These are phyloP conservation scores for Chrysaora quinquecirrha DNA, from an alignment of 30 jellyfish, hydroid and myxozoan genomes.

Conservation along the genomic window DNA sequence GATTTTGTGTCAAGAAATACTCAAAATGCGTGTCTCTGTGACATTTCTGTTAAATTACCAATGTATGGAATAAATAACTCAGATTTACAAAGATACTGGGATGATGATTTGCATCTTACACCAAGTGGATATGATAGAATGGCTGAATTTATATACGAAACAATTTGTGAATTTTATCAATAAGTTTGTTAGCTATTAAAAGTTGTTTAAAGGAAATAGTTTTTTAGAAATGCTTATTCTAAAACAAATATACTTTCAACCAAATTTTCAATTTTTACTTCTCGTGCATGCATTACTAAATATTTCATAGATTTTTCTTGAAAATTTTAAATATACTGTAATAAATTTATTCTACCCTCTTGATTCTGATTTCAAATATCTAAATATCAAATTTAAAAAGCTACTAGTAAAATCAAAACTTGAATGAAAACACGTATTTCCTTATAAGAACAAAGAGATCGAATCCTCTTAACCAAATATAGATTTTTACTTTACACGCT, in stretches of 20 bases:
- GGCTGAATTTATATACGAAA: constrained; percentile 75
- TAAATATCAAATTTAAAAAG: too few species aligned
- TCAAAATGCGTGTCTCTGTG: constrained; percentile 51
- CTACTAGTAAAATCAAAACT: too few species aligned
- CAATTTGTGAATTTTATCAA: constrained; percentile 34
- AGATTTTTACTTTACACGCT: too few species aligned
- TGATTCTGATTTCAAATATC: too few species aligned
- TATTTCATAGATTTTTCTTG: neutral
- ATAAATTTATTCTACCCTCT: too few species aligned
- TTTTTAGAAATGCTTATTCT: neutral
- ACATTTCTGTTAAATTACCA: constrained; percentile 59
- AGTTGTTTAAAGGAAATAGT: too few species aligned
- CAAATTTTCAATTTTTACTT: too few species aligned
- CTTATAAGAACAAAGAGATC: too few species aligned
- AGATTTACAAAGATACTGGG: constrained; percentile 60
- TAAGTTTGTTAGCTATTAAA: too few species aligned
- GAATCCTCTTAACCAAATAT: too few species aligned
- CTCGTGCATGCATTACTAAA: neutral
- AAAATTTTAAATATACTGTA: too few species aligned
- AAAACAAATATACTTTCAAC: neutral
- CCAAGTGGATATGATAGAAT: constrained; percentile 79
- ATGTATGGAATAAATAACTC: constrained; percentile 35
- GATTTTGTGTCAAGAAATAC: constrained; percentile 38
- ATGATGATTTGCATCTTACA: constrained; percentile 80
- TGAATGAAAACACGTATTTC: too few species aligned